Base-by-base conservation (phyloP, 2,888 invertebrate species). In the Lasioglossum pauxillum region DNA sequence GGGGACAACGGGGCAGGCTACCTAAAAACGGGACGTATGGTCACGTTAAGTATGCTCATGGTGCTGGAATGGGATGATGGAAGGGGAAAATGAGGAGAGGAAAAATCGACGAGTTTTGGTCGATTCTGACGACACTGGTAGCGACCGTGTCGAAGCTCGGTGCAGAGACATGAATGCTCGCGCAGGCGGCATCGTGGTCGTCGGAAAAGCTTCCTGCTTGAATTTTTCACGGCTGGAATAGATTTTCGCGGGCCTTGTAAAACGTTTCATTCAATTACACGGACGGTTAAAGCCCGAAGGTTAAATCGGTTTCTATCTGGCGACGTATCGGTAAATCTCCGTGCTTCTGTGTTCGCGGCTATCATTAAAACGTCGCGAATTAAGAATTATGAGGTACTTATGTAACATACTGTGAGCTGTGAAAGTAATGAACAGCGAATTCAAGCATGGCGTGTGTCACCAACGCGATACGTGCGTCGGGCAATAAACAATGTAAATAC, bases 341-440 rank as follows among this genome's bases (percentile, higher is more conserved):
- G 87, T 75, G 87, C 87, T 87, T 80, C 87, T 87, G 87, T 87
- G 87, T 87, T 67, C 78, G 73, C 80, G 83, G 73, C 78, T 83
- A 83, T 87, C 87, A 76, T 87, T 87, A 87, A 86, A 87, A 86
- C 83, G 87, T 86, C 87, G 78, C 80, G 80, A 86, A 87, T 87
- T 87, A 87, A 86, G 87, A 87, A 83, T 86, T 87, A 87, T 49
- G 87, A 87, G 83, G 83, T 80, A 87, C 87, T 87, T 83, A 83
- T 49, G 76, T 86, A 87, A 87, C 83, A 49, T 87, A 53, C 80
- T 73, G 87, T 73, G 73, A 78, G 80, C 83, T 80, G 87, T 76
- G 87, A 87, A 87, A 83, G 87, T 81, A 87, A 87, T 81, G 80
- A 87, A 87, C 80, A 60, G 87, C 87, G 74, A 78, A 87, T 87